Evolutionary conservation across 2,888 invertebrate genomes (phyloP), one percentile per base, ranked within the genome.

Genomic region (Muschampia plurimacula): DNA sequence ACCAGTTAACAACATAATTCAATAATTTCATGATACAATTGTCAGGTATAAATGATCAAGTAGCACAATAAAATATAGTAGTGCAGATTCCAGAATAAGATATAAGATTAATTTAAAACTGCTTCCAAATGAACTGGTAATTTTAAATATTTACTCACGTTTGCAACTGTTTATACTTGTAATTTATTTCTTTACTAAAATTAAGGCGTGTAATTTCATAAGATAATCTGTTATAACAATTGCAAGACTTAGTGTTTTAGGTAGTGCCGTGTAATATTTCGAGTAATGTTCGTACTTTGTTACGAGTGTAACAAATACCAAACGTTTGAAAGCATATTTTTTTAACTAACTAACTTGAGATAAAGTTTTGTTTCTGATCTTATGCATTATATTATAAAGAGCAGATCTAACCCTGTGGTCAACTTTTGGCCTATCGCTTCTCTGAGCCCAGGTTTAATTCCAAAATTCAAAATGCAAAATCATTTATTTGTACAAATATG

Each of bases 181-280:
- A 22, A 55, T 55, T 55, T 55, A 55, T 22, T 22, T 55, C 22
- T 55, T 2, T 55, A 55, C 15, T 55, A 55, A 22, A 22, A 55
- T 55, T 22, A 55, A 55, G 55, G 55, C 3, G 55, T 55, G 55
- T 55, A 55, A 55, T 55, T 22, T 22, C 55, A 55, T 55, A 55
- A 22, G 8, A 3, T 22, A 22, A 55, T 22, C 10, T 55, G 55
- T 55, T 10, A 22, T 22, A 8, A 22, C 52, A 15, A 52, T 52
- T 52, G 22, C 15, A 52, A 52, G 9, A 4, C 8, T 52, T 52
- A 22, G 15, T 52, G 6, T 52, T 52, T 52, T 39, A 39, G 39
- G 39, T 39, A 44, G 15, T 52, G 52, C 1, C 15, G 15, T 52
- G 7, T 52, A n/a, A 49, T 49, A n/a, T 49, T 49, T 49, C 49